Conservation (phyloP, 2,113 vertebrate species). For the Otis tarda region DNA sequence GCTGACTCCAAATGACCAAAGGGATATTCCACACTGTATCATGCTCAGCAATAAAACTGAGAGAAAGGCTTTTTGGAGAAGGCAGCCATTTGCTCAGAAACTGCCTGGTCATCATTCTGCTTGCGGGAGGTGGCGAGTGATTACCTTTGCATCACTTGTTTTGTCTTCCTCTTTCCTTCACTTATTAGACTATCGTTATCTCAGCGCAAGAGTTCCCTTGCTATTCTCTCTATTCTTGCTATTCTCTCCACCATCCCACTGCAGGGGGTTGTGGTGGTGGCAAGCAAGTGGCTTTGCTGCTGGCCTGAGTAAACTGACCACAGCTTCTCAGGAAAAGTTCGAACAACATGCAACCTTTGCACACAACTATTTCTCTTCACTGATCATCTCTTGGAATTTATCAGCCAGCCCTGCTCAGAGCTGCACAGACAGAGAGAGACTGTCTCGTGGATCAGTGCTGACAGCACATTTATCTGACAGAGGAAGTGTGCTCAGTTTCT, state of each 20-base stretch:
- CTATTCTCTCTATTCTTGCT: neutral
- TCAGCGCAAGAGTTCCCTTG: rapidly evolving
- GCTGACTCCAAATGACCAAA: neutral
- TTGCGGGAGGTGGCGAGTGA: rapidly evolving
- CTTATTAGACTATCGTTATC: neutral
- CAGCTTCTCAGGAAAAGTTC: neutral
- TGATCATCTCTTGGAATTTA: neutral
- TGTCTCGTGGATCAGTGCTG: neutral
- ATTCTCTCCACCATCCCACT: neutral
- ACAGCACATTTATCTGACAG: neutral
- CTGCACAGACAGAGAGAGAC: neutral
- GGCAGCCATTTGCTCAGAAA: neutral
- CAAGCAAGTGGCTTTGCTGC: rapidly evolving
- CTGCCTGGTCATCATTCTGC: neutral
- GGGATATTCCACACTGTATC: rapidly evolving
- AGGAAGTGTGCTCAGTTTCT: neutral
- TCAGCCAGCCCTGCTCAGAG: neutral
- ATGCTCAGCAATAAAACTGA: neutral
- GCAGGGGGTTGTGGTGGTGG: neutral
- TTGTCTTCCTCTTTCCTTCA: neutral
- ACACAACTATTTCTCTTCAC: neutral
- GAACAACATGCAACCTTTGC: neutral
- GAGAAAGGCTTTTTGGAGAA: neutral
- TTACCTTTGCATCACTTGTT: neutral
- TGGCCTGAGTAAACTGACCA: neutral